A percentile compares a stretch with the other conserved stretches of the same genome.
phyloP scores from a whole-genome alignment of 2,888 invertebrate species.

The Opisthograptis luteolata region DNA sequence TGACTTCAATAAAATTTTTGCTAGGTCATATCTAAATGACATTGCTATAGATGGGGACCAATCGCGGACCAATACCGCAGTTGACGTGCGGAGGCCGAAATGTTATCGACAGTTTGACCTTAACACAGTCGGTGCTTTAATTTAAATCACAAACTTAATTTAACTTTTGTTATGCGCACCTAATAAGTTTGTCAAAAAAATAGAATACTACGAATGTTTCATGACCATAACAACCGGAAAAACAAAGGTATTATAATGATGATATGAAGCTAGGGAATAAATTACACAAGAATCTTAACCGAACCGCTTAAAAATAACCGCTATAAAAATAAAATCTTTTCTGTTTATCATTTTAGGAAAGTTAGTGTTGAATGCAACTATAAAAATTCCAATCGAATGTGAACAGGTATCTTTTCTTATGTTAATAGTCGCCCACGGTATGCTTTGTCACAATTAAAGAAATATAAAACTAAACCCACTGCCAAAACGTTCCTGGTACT shows the following conservation, averaged over 20 bases:
- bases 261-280: conserved; percentile 8
- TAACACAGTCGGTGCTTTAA: conserved; percentile 52
- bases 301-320: too few relatives aligned
- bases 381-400: conserved; percentile 24
- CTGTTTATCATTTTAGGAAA: conserved; percentile 19
- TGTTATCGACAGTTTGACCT: conserved; percentile 54
- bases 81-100: conserved; percentile 65
- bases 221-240: conserved; percentile 18
- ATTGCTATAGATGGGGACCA: conserved; percentile 50
- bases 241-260: conserved; percentile 9
- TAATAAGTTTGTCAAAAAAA: not conserved
- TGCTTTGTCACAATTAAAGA: conserved; percentile 42
- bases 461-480: conserved; percentile 36
- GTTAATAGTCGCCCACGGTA: conserved; percentile 28
- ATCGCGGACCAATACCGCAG: conserved; percentile 46
- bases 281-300: conserved; percentile 6
- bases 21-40: conserved; percentile 44
- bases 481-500: conserved; percentile 50
- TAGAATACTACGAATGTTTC: conserved; percentile 7
- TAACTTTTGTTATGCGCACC: conserved; percentile 39
- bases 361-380: conserved; percentile 18
- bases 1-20: conserved; percentile 16
- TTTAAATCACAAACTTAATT: conserved; percentile 54
- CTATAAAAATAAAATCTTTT: conserved; percentile 17
- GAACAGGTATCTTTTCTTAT: conserved; percentile 23